These are phyloP conservation scores for Trichechus manatus DNA, from an alignment of 2,113 vertebrate species.

Conservation along the genomic window DNA sequence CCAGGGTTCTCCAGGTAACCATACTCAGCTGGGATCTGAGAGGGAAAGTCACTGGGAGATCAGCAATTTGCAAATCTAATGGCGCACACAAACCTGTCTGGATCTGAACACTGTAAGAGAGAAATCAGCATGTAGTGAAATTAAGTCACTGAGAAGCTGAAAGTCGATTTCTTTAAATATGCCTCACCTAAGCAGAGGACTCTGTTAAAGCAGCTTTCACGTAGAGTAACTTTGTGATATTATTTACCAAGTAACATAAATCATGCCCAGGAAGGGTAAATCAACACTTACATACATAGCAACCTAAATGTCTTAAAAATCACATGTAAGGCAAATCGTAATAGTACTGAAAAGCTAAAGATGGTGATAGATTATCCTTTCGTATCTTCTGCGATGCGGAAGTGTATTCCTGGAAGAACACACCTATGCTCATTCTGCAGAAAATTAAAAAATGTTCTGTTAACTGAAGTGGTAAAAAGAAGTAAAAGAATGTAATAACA, in stretches of 20 bases:
- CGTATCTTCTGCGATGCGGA: neutral
- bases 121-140: conserved; percentile 79
- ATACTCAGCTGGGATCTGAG: conserved; percentile 85
- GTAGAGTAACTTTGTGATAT: neutral
- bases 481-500: conserved; percentile 34
- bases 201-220: neutral
- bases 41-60: conserved; percentile 84
- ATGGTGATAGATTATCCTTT: neutral
- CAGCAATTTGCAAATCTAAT: conserved; percentile 84
- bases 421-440: neutral
- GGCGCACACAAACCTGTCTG: conserved; percentile 80
- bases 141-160: conserved; percentile 76
- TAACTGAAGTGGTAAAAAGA: conserved; percentile 31
- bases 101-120: conserved; percentile 76
- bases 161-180: conserved; percentile 70
- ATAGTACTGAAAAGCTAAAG: neutral
- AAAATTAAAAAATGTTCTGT: neutral
- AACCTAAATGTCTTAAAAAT: conserved; percentile 26
- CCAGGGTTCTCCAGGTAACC: conserved; percentile 88
- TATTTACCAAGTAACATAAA: conserved; percentile 1
- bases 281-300: neutral
- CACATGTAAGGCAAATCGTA: neutral
- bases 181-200: conserved; percentile 14
- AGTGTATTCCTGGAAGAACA: conserved; percentile 1
- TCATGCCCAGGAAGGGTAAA: neutral